Evolutionary conservation across 2,113 vertebrate species (phyloP).

Genomic region (Hyaena hyaena): DNA sequence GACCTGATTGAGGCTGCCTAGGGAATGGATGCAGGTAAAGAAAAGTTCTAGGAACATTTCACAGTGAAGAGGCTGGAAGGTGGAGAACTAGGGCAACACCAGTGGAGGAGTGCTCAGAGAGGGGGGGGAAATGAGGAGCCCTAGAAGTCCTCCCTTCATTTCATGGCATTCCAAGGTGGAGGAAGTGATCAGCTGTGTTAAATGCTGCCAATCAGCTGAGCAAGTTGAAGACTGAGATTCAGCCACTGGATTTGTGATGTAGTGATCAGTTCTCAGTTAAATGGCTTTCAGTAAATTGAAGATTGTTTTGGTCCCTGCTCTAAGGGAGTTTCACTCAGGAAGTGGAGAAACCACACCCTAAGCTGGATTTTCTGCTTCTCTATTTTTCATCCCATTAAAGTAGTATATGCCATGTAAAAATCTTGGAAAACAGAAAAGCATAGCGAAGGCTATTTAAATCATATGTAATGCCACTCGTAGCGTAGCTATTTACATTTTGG

Average conservation of each 20-base stretch:
- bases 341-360: neutral
- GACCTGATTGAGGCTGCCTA: neutral
- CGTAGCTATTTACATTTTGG: neutral
- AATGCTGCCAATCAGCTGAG: neutral
- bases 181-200: neutral
- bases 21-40: neutral
- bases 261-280: neutral
- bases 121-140: neutral
- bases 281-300: neutral
- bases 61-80: neutral
- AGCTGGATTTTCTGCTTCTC: neutral
- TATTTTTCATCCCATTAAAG: conserved; percentile 12
- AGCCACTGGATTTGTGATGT: neutral
- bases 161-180: neutral
- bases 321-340: neutral
- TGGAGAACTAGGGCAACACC: neutral
- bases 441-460: neutral
- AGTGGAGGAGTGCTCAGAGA: neutral
- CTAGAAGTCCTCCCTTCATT: neutral
- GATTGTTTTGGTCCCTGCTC: neutral
- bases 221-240: neutral
- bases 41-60: neutral
- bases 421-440: conserved; percentile 4
- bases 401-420: neutral
- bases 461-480: neutral